Evolutionary conservation across 92 coral and sea anemone genomes (phyloP), one percentile per base, ranked within the genome.

Genomic region (Actinostola sp.): DNA sequence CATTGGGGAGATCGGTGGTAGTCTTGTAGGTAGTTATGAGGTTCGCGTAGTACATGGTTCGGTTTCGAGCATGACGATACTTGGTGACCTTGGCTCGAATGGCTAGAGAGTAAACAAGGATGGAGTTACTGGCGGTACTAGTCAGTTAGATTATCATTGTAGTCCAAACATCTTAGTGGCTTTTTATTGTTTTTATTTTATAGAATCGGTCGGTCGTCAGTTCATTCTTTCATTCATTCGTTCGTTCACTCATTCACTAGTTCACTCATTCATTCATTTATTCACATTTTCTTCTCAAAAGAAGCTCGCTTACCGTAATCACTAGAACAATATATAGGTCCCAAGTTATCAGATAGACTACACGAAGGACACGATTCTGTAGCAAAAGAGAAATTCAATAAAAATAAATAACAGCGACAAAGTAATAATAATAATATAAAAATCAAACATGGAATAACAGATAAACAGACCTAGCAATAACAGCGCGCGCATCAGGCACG

Each of bases 1-100:
- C 81, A 9, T 21, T 21, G 0, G 81, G 81, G 8, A 71, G 57
- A 0, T 50, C 54, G 11, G 2, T 24, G 0, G 36, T 36, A 0
- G 66, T 38, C 61, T 63, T 75, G 72, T 63, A 75, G 20, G 81
- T 52, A 19, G 50, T 64, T 2, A 75, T 48, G 34, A 75, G 34
- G 23, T 63, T 32, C 14, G 81, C 81, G 21, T 75, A 75, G 81
- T 61, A 75, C 62, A 75, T 55, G 8, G 81, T 75, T 21, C 81
- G 72, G 63, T 75, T 52, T 27, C 46, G 41, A 15, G 71, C 57
- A 1, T n/a, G 46, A 30, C 81, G 81, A 33, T 61, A 35, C 26
- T 75, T 75, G 8, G 63, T 64, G 49, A 75, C 61, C 31, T 57
- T 52, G 20, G 65, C 81, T 0, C 44, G 63, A 51, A 75, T 50